Evolutionary conservation across 37 sponge, comb jelly and placozoan genomes (phyloP).

Genomic region (Tethya wilhelma): DNA sequence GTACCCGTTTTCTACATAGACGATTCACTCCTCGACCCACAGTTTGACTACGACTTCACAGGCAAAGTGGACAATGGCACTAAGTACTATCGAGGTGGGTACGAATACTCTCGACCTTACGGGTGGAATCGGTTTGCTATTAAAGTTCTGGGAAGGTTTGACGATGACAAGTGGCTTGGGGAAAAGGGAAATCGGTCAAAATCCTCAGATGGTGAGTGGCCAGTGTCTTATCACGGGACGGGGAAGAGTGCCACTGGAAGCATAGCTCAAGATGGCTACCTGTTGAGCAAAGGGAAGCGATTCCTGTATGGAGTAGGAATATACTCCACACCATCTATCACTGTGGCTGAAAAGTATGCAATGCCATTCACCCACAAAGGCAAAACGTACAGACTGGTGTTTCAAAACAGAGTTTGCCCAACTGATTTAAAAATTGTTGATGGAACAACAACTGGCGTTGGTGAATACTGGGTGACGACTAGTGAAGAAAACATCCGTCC

Average conservation of each 20-base stretch:
- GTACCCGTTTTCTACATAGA: slow-evolving; percentile 23
- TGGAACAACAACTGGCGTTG: slow-evolving; percentile 31
- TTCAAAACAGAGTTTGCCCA: slow-evolving; percentile 42
- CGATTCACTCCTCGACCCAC: slow-evolving; percentile 8
- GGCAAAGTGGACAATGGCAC: slow-evolving; percentile 3
- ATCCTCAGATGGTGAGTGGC: slow-evolving; percentile 33
- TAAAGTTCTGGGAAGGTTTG: slow-evolving; percentile 23
- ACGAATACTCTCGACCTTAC: slow-evolving; percentile 36
- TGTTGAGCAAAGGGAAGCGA: not conserved
- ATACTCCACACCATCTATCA: slow-evolving; percentile 27
- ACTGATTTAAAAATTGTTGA: not conserved
- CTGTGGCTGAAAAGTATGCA: slow-evolving; percentile 7
- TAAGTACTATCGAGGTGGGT: slow-evolving; percentile 39
- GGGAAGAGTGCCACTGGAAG: not conserved
- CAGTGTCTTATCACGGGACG: slow-evolving; percentile 53
- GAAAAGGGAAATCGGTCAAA: slow-evolving; percentile 38
- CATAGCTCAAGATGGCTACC: slow-evolving; percentile 12
- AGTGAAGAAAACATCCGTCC: slow-evolving; percentile 23
- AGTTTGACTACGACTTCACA: slow-evolving; percentile 54
- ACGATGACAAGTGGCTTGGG: slow-evolving; percentile 45
- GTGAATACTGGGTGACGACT: slow-evolving; percentile 49
- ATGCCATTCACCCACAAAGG: slow-evolving; percentile 14
- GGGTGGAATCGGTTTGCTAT: slow-evolving; percentile 49
- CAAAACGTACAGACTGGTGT: slow-evolving; percentile 15
- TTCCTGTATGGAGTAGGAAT: slow-evolving; percentile 31